Evolutionary conservation across 2,113 vertebrate species (phyloP), one percentile per base, ranked within the genome.

Genomic region (Zosterops japonicus): DNA sequence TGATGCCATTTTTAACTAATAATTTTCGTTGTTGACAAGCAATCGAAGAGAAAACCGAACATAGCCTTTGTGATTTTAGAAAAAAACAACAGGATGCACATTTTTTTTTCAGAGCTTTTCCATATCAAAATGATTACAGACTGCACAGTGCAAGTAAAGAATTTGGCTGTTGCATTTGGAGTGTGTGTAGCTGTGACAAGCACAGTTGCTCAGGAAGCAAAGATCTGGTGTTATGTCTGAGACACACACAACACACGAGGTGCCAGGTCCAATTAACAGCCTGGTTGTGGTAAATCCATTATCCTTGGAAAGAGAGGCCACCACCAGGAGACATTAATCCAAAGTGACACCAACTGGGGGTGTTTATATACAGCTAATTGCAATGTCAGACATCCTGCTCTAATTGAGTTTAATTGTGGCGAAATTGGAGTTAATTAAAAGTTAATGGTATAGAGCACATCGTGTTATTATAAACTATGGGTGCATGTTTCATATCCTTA

Each of bases 401-500:
- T 98, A 98, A 98, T 98, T 98, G 98, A 97, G 97, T 98, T 98
- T 98, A 98, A 98, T 98, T 98, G 98, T 97, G 96, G 95, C 90
- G 97, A 98, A 98, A 98, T 98, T 96, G 97, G 97, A 98, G 97
- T 98, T 98, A 99, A 99, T 99, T 98, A 98, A 98, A 98, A 98
- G 98, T 98, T 98, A 98, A 98, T 98, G 97, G 97, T 97, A 97
- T 90, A 97, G 96, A 97, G 97, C 96, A 94, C 93, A 93, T 97
- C 69, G 23, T 28, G 60, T 85, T 86, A 86, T 95, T 91, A 53
- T 95, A 88, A 96, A 93, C 91, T 93, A 82, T 7, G 61, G 83
- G 83, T 95, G 64, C 27, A 67, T 82, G 94, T 96, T 97, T 93
- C 65, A 87, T 96, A 89, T 89, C 93, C 90, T 14, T 71, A 64